These are phyloP conservation scores for Origma solitaria DNA, from an alignment of 2,113 vertebrate species.

Conservation along the genomic window DNA sequence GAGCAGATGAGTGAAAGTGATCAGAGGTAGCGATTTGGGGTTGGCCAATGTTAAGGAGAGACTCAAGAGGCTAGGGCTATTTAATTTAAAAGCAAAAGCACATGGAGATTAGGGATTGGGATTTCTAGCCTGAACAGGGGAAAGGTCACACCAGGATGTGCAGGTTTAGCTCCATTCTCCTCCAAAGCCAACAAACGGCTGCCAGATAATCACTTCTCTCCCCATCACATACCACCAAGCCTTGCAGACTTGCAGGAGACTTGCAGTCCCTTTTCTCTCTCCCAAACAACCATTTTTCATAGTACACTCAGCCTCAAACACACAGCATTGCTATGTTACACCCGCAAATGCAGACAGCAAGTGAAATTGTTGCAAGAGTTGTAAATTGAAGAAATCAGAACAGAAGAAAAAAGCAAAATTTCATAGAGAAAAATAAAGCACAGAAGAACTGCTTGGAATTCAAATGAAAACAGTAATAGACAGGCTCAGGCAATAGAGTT, in stretches of 20 bases:
- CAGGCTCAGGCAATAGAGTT: not conserved
- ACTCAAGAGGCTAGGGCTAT: not conserved
- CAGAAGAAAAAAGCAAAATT: not conserved
- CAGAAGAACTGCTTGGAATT: not conserved
- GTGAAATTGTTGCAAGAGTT: not conserved
- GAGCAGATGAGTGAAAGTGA: not conserved
- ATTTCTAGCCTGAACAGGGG: not conserved
- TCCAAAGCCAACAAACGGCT: not conserved
- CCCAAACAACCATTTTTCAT: not conserved
- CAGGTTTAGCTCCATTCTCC: not conserved
- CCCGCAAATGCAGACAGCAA: not conserved
- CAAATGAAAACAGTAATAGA: not conserved
- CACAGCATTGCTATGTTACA: not conserved
- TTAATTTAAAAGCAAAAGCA: slow-evolving; percentile 32
- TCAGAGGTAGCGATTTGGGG: not conserved
- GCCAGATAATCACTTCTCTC: not conserved
- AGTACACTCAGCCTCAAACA: not conserved
- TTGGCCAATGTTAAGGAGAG: not conserved
- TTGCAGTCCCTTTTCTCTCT: not conserved
- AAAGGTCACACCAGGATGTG: not conserved
- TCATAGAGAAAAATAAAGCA: not conserved
- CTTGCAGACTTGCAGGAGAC: no score
- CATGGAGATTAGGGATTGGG: not conserved
- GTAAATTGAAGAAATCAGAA: not conserved
- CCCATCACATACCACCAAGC: rapidly evolving